phyloP scores from a whole-genome alignment of 2,797 vertebrate species.

The Bradypodion ventrale region DNA sequence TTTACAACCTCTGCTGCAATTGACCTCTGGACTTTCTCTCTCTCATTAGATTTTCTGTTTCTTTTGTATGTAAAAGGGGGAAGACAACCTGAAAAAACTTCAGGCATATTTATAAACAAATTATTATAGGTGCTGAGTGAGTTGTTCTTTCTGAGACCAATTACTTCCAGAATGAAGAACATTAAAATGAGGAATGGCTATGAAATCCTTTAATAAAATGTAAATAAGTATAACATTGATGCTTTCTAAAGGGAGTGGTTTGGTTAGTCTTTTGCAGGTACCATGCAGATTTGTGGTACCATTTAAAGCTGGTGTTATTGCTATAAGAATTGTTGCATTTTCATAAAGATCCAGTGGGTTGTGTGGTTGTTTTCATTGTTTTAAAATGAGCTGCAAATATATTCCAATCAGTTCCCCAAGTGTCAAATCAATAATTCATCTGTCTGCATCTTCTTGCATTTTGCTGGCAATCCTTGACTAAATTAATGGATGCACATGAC shows the following conservation, averaged over 20 bases:
- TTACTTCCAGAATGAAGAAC: constrained; percentile 41
- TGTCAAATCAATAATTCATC: constrained; percentile 73
- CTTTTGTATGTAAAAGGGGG: constrained; percentile 17
- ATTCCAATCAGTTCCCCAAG: constrained; percentile 64
- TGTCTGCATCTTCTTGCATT: constrained; percentile 53
- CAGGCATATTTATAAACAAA: constrained; percentile 19
- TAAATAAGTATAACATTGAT: not conserved
- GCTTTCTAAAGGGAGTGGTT: not conserved
- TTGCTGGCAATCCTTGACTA: constrained; percentile 60
- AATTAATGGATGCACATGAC: constrained; percentile 57
- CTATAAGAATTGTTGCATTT: constrained; percentile 14
- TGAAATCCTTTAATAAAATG: not conserved
- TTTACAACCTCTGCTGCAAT: not conserved
- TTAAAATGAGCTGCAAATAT: constrained; percentile 61
- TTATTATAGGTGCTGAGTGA: constrained; percentile 34
- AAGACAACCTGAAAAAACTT: constrained; percentile 22
- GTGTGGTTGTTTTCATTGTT: not conserved
- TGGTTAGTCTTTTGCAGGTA: too few species aligned
- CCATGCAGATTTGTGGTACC: constrained; percentile 4
- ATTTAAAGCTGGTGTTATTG: constrained; percentile 49
- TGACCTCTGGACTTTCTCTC: not conserved
- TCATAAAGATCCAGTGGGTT: constrained; percentile 31
- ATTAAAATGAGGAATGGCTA: constrained; percentile 39
- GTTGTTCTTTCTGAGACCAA: constrained; percentile 39
- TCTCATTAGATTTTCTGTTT: constrained; percentile 11